Conservation (phyloP, 2,113 vertebrate species). For the Caracal caracal region DNA sequence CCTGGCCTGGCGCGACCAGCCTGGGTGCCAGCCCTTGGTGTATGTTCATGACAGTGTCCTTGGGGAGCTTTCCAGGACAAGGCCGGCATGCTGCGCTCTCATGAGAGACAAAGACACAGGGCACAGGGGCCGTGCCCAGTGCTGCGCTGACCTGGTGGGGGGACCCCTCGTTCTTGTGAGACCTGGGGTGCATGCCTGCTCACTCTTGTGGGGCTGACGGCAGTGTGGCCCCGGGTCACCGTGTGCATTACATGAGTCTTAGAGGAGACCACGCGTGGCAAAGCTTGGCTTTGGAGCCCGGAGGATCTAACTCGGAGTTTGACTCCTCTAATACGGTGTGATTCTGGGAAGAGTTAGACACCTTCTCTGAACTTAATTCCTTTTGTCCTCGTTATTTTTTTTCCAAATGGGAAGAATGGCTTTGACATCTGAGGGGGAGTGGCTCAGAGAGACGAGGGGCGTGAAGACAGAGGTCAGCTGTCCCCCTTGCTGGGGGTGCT, state of each 20-base stretch:
- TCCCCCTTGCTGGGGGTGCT: neutral
- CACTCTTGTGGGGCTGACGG: neutral
- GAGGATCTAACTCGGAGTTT: neutral
- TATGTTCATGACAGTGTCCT: neutral
- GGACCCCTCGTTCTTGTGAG: neutral
- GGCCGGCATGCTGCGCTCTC: neutral
- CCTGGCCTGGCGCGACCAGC: neutral
- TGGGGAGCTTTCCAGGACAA: neutral
- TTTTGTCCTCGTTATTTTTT: neutral
- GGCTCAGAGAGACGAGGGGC: neutral
- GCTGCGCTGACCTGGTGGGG: neutral
- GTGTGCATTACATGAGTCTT: neutral
- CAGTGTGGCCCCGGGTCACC: neutral
- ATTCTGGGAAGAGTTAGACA: neutral
- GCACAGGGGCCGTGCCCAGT: neutral
- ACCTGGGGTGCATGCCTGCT: neutral
- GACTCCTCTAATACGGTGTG: neutral
- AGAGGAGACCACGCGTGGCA: neutral
- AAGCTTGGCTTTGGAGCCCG: neutral
- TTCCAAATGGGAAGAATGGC: neutral
- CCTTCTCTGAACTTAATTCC: neutral
- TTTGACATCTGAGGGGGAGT: neutral
- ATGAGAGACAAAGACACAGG: no score
- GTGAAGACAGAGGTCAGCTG: neutral
- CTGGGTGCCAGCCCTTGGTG: rapidly evolving